These are phyloP conservation scores for Tragelaphus buxtoni DNA, from an alignment of 2,113 vertebrate species.

Conservation along the genomic window DNA sequence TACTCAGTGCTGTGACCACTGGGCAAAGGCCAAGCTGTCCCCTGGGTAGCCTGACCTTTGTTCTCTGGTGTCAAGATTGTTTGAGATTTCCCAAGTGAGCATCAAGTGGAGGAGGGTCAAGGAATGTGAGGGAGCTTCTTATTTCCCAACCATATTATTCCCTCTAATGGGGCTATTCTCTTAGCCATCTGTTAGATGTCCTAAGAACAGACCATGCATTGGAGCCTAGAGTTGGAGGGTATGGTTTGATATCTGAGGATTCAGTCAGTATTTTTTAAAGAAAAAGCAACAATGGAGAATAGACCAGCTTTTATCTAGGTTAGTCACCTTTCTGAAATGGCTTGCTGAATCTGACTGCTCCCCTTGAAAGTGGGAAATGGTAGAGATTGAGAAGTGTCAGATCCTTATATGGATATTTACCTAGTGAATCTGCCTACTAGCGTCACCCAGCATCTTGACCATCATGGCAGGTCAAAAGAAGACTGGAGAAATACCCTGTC, in stretches of 20 bases:
- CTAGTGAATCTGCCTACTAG: background rate
- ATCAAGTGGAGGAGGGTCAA: background rate
- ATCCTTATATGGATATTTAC: background rate
- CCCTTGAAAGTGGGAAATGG: background rate
- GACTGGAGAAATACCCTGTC: background rate
- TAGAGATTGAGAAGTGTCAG: background rate
- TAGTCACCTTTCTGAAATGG: background rate
- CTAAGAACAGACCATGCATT: background rate
- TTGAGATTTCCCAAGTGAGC: background rate
- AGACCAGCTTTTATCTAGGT: background rate
- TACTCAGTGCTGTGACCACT: background rate
- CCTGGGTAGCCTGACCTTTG: background rate
- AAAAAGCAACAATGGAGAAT: background rate
- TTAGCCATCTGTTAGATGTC: background rate
- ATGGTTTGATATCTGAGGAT: background rate
- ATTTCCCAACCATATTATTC: background rate
- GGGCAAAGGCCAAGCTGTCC: background rate
- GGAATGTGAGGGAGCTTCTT: background rate
- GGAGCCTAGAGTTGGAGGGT: background rate
- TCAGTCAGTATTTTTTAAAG: background rate
- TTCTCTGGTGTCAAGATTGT: background rate
- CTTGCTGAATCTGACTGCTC: background rate
- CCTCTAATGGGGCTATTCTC: background rate
- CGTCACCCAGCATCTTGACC: background rate
- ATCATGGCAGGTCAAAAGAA: background rate